Evolutionary conservation across 2,797 vertebrate species (phyloP).

Genomic region (Pseudomugil tenellus): DNA sequence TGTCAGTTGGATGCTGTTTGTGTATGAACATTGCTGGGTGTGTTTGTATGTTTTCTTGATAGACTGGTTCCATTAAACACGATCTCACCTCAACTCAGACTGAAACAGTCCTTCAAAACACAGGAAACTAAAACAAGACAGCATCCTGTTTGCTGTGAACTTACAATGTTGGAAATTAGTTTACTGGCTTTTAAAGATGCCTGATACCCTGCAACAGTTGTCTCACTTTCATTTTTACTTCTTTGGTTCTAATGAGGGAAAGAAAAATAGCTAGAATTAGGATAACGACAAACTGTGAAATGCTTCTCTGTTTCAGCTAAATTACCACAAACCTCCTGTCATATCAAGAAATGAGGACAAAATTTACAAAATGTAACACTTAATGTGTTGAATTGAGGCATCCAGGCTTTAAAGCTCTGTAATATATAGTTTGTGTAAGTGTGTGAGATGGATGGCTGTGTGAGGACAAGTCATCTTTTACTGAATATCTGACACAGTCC

Average conservation of each 20-base stretch:
- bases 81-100: neutral
- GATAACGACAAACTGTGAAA: neutral
- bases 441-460: conserved; percentile 40
- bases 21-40: neutral
- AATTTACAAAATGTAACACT: too few relatives aligned
- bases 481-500: conserved; percentile 34
- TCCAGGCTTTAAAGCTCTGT: neutral
- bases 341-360: neutral
- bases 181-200: neutral
- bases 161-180: neutral
- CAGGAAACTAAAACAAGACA: neutral
- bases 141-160: neutral
- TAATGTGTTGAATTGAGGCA: neutral
- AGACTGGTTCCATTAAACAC: neutral
- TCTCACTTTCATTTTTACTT: neutral
- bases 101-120: neutral
- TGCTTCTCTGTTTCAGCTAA: neutral
- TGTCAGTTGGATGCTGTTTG: neutral
- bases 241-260: neutral
- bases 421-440: conserved; percentile 15
- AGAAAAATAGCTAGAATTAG: neutral
- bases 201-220: neutral
- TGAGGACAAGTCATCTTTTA: conserved; percentile 38
- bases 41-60: neutral
- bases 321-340: neutral